Evolutionary conservation across 2,797 vertebrate species (phyloP), one percentile per base, ranked within the genome.

Genomic region (Eidolon dupreanum): DNA sequence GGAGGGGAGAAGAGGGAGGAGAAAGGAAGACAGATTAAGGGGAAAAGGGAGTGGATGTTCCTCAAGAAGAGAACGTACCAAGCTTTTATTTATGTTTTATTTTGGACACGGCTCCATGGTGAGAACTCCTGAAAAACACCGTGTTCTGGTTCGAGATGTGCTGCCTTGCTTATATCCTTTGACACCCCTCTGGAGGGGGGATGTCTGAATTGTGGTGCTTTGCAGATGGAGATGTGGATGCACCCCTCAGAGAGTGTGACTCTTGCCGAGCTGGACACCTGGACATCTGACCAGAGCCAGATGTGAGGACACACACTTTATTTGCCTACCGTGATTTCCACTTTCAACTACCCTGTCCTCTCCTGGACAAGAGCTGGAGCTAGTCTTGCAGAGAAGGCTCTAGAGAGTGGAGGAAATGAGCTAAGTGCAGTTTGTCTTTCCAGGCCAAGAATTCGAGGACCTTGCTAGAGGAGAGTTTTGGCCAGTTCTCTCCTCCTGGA

Each of bases 241-340:
- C 24, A 5, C 24, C 5, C 0, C 49, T n/a, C 1, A 41, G 57
- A 11, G 1, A 1, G 28, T 0, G 6, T 3, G 20, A 10, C 11
- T 53, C 26, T 79, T 28, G 28, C 4, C 1, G 1, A 53, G 71
- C 57, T 33, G n/a, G 81, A 15, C 1, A 1, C 2, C 3, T 16
- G 74, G 12, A 53, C 38, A 63, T 51, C 41, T 26, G 31, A 6
- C 13, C 46, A 2, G n/a, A 68, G 66, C 41, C 12, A 6, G 6
- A 16, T 2, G 49, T 8, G 59, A 79, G 22, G 22, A 33, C 2
- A 4, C 22, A 15, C 2, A 7, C 11, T 41, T 31, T 20, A 2
- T 13, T 46, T 31, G 55, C n/a, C 43, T 33, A 16, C 2, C 22
- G 8, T 5, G 8, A 46, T 7, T 68, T 57, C 63, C 26, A 26